Base-by-base conservation (phyloP, 1,140 invertebrate species). In the Dendroctonus valens region DNA sequence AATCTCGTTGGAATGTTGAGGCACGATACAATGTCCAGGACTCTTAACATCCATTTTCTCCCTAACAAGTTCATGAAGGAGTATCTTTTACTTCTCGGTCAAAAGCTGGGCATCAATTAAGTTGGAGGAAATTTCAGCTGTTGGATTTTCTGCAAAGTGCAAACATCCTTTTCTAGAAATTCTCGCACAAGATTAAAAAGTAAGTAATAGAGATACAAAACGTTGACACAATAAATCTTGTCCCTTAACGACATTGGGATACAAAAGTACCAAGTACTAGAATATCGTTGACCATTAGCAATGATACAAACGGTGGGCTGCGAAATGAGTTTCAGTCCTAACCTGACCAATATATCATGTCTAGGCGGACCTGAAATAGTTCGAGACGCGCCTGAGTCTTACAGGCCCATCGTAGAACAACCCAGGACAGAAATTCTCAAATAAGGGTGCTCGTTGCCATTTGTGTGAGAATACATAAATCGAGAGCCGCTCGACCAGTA, bases 121-220 rank as follows among this genome's bases (percentile, higher is more conserved):
- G n/a, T n/a, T n/a, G n/a, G n/a, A n/a, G n/a, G n/a, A n/a, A n/a
- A n/a, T n/a, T n/a, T n/a, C n/a, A n/a, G n/a, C n/a, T n/a, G n/a
- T n/a, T n/a, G n/a, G n/a, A n/a, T n/a, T n/a, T n/a, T n/a, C n/a
- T n/a, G n/a, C n/a, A 44, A 44, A 44, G 42, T 44, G 42, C 42
- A 7, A 69, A 9, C 67, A 69, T 69, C n/a, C 37, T n/a, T 66
- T 54, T 66, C 63, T 63, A 69, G 48, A 69, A 69, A 59, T 69
- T 63, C 9, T 60, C 51, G 7, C 67, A 62, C 37, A 69, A 40
- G 48, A 69, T 59, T 5, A 65, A 41, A n/a, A 26, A n/a, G 54
- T 66, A 55, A 11, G 48, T 59, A 48, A 8, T 62, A 63, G 3
- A 60, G 8, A 7, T 62, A 14, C 7, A 69, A 9, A 1, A 59